Evolutionary conservation across 2,888 invertebrate species (phyloP), one percentile per base, ranked within the genome.

Genomic region (Megastigmus dorsalis): DNA sequence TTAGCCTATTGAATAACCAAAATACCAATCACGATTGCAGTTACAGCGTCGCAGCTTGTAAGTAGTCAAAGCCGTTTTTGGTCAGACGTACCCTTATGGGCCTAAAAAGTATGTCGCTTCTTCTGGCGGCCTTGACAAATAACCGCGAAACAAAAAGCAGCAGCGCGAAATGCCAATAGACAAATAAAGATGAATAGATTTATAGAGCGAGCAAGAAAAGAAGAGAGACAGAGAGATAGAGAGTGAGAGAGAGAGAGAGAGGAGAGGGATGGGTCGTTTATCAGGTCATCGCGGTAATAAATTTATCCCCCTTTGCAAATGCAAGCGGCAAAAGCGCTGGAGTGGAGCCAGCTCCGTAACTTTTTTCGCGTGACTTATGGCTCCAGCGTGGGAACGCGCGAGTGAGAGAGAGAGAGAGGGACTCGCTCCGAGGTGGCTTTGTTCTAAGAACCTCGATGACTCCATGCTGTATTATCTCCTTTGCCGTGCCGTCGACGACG

Each of bases 231-330:
- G 7, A 41, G 15, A 18, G 10, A 55, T 45, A 18, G 43, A 43
- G 50, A 41, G 50, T 15, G 6, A 10, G 5, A 20, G 15, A 10
- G 26, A 10, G 43, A 20, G 55, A 6, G 23, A 0, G 9, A n/a
- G 15, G n/a, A 74, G 68, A 74, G 28, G 65, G 52, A 26, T 41
- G 54, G 75, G 75, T 76, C 80, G 79, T 80, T 82, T 82, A 81
- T 83, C 81, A 80, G 81, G 80, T 81, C 80, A 80, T 80, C 79
- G 76, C 74, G 75, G 79, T 80, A 80, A 81, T 83, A 83, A 83
- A 83, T 82, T 83, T 80, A 81, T 82, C 79, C 79, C n/a, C 75
- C 75, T 78, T 81, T 80, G 80, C 80, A 81, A 66, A 82, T 81
- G 80, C 79, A 78, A 80, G 80, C 78, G 77, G 79, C 79, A 77